Conservation (phyloP, 2,797 vertebrate species). For the Allochrocebus solatus region DNA sequence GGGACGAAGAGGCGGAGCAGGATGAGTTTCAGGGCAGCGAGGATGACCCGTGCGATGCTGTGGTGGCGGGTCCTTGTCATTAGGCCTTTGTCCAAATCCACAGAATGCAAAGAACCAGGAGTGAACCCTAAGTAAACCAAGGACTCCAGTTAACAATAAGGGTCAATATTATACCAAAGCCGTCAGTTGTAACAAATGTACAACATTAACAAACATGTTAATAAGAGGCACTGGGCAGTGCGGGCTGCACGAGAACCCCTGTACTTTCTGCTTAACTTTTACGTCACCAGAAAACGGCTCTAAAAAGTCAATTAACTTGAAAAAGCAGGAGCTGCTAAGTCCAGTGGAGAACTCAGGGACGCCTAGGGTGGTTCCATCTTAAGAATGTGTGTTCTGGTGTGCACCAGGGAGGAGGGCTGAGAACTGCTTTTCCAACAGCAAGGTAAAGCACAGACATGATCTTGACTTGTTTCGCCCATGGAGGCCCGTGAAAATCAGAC, state of each 20-base stretch:
- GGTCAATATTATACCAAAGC: background rate
- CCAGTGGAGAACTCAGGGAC: background rate
- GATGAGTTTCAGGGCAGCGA: background rate
- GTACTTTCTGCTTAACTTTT: background rate
- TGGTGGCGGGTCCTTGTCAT: background rate
- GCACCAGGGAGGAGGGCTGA: background rate
- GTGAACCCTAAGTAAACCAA: background rate
- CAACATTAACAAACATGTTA: background rate
- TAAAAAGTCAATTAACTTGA: background rate
- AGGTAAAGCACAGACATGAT: background rate
- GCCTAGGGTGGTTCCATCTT: background rate
- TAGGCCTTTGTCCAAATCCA: background rate
- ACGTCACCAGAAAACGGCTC: background rate
- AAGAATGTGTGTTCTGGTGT: background rate
- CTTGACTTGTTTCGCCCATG: background rate
- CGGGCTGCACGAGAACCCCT: background rate
- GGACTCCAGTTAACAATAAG: background rate
- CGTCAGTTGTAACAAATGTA: background rate
- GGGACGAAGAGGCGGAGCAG: background rate
- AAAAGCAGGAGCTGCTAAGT: background rate
- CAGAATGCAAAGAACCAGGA: background rate
- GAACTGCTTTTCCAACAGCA: background rate
- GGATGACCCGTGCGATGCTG: accelerated
- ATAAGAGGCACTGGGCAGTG: background rate
- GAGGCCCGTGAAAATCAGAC: background rate